Conservation (phyloP, 2,797 vertebrate genomes). For the Argyrosomus regius region DNA sequence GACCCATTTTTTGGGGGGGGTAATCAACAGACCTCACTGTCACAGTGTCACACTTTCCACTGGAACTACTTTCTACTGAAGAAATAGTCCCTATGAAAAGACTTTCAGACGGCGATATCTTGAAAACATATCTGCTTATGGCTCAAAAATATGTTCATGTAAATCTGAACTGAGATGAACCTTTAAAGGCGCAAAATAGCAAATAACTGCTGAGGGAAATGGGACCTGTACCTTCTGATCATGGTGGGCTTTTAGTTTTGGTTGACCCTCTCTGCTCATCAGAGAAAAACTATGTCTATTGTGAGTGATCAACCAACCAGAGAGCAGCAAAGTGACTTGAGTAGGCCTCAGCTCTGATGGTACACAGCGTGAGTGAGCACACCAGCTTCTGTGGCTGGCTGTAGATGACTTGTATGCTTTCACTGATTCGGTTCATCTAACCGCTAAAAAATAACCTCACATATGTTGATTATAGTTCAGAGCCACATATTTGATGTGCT, state of each 20-base stretch:
- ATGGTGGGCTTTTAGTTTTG: too few relatives aligned
- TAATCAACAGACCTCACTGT: conserved; percentile 6
- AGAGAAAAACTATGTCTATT: not conserved
- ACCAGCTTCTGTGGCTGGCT: not conserved
- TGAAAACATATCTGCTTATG: not conserved
- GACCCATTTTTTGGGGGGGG: not conserved
- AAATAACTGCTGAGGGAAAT: too few relatives aligned
- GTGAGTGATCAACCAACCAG: not conserved
- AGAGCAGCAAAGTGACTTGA: not conserved
- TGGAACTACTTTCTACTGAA: not conserved
- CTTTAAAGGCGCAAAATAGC: not conserved
- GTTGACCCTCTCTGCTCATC: not conserved
- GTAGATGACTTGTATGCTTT: not conserved
- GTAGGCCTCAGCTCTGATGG: not conserved
- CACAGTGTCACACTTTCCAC: not conserved
- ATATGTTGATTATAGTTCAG: not conserved
- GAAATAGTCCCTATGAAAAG: not conserved
- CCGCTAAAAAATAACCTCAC: not conserved
- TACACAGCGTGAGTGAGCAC: not conserved
- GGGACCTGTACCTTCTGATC: too few relatives aligned
- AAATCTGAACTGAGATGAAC: not conserved
- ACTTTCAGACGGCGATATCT: not conserved
- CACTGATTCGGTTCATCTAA: not conserved
- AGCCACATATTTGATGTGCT: not conserved
- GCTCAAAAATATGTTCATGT: not conserved